A percentile compares a stretch with the other conserved stretches of the same genome.
Conservation (phyloP, 2,888 invertebrate species). For the Campoplex capitator region DNA sequence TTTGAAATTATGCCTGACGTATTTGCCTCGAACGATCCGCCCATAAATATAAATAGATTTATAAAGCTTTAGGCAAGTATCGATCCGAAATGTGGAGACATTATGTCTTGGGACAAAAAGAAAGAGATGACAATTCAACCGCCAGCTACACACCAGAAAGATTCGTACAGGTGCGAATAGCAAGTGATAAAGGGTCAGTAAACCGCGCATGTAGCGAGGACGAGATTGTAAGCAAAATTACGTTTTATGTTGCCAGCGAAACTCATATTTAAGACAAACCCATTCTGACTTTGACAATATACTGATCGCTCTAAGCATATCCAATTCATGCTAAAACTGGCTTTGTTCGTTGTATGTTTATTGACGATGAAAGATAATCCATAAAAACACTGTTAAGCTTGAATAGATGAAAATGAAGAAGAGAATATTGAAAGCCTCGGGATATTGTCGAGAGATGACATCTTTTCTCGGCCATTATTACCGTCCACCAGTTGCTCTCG, state of each 20-base stretch:
- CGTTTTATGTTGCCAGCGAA: not conserved
- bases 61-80: slow-evolving; percentile 20
- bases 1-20: not conserved
- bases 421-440: slow-evolving; percentile 17
- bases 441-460: slow-evolving; percentile 39
- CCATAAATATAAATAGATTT: not conserved
- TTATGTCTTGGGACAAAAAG: slow-evolving; percentile 20
- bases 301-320: not conserved
- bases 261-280: not conserved
- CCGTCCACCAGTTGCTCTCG: slow-evolving; percentile 6
- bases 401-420: slow-evolving; percentile 17
- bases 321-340: not conserved
- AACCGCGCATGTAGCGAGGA: not conserved
- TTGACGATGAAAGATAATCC: not conserved
- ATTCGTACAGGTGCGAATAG: slow-evolving; percentile 55
- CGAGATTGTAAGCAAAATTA: slow-evolving; percentile 16
- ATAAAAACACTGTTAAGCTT: slow-evolving; percentile 23
- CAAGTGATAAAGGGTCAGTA: not conserved
- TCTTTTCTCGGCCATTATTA: slow-evolving; percentile 47
- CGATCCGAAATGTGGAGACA: slow-evolving; percentile 45
- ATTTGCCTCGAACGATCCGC: not conserved
- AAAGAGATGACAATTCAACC: slow-evolving; percentile 43
- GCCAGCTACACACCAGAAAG: slow-evolving; percentile 57
- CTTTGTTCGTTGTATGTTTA: not conserved
- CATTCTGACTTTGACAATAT: not conserved